A percentile compares a stretch with the other conserved stretches of the same genome.
phyloP scores from a whole-genome alignment of 2,113 vertebrate genomes.

The Dascyllus trimaculatus region DNA sequence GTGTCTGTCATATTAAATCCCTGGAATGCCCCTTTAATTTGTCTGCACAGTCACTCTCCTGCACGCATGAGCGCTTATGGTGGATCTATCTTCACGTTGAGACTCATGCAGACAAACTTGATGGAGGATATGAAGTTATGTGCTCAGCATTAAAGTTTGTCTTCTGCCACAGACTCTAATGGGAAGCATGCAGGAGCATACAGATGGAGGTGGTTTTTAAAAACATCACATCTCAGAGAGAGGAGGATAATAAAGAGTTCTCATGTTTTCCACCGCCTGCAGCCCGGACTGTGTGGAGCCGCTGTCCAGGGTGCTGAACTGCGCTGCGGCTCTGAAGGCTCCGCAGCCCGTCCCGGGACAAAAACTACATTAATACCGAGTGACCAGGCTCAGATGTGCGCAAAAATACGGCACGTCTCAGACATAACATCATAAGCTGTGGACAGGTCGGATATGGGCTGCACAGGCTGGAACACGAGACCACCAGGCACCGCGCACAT shows the following conservation, averaged over 20 bases:
- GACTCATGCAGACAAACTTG: too few species aligned
- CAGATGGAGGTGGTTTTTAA: neutral
- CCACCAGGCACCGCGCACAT: conserved; percentile 3
- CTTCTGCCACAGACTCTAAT: neutral
- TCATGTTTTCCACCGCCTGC: neutral
- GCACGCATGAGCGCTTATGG: neutral
- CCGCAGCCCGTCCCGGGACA: conserved; percentile 65
- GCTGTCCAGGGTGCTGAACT: conserved; percentile 75
- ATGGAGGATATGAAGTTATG: neutral
- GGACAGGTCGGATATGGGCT: neutral
- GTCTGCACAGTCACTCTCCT: neutral
- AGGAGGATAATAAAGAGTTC: neutral
- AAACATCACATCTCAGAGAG: neutral
- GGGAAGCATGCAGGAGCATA: neutral
- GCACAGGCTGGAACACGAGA: conserved; percentile 5
- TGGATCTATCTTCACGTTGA: too few species aligned
- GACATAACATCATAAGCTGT: conserved; percentile 11
- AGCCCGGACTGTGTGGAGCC: neutral
- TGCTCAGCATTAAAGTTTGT: neutral
- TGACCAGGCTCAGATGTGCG: neutral
- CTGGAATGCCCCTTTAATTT: neutral
- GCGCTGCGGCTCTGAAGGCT: conserved; percentile 13
- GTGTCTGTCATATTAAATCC: neutral
- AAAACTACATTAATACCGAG: conserved; percentile 17
- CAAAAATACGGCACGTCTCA: neutral